Base-by-base conservation (phyloP, 2,888 invertebrate genomes). In the Heliconius ethilla region DNA sequence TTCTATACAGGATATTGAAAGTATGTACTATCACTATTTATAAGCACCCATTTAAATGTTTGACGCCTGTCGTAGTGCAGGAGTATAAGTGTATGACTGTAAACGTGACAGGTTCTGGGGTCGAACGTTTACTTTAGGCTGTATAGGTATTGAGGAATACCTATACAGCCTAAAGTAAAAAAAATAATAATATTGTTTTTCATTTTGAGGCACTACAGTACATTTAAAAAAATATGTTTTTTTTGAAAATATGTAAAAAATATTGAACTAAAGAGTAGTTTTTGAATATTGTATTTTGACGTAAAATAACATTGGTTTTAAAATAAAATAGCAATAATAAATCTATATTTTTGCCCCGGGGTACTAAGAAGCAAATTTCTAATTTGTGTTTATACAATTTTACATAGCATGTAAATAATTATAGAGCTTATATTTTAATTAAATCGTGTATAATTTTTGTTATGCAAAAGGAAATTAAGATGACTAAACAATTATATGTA, bases 401-500 rank as follows among this genome's bases (percentile, higher is more conserved):
- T 3, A 59, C 10, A n/a, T n/a, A 72, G 15, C 9, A 0, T 13
- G 9, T 33, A 62, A 73, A n/a, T 33, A 59, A 37, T 33, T 62
- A 59, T 73, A 7, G 59, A 10, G 37, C 37, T 33, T 59, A 62
- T 73, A 74, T 27, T 74, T 74, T 74, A 62, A 37, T 37, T 62
- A 37, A 74, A 63, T 45, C 63, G 25, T 63, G 18, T 73, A 45
- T 63, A 5, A 27, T 22, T 18, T 62, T 74, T 40, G 40, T 63
- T 74, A 73, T 33, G 73, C 40, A 74, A 63, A 73, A 62, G 37
- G 15, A 74, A 27, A 63, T 63, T 74, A 45, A 63, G 22, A 40
- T 62, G 74, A 37, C 62, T 73, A 62, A 73, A 73, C 73, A 62
- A 62, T 73, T 25, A 73, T 40, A 25, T 25, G 10, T 62, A 70